Percentiles rank a stretch among this genome's conserved stretches.
Evolutionary conservation across 2,888 invertebrate genomes (phyloP).

Genomic region (Congeria kusceri): DNA sequence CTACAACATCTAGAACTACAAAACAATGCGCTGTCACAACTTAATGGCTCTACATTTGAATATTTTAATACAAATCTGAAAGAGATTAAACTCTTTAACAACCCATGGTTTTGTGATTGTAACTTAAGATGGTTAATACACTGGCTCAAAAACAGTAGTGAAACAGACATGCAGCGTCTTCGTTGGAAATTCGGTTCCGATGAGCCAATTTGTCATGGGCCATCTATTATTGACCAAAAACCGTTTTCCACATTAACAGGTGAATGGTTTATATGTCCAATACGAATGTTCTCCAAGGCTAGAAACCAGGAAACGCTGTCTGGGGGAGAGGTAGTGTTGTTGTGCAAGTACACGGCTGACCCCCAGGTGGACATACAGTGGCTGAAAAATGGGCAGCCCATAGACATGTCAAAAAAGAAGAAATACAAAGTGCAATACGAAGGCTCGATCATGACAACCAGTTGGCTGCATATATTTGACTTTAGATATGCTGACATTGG

Average conservation of each 20-base stretch:
- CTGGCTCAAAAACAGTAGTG: conserved; percentile 71
- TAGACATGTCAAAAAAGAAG: conserved; percentile 49
- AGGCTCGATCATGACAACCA: conserved; percentile 60
- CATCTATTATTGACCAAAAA: conserved; percentile 66
- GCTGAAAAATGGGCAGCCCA: conserved; percentile 68
- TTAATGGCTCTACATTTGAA: conserved; percentile 69
- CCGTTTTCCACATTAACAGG: conserved; percentile 68
- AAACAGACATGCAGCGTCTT: conserved; percentile 50
- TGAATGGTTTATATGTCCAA: conserved; percentile 75
- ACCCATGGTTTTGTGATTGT: conserved; percentile 82
- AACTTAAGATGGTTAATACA: conserved; percentile 75
- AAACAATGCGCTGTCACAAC: conserved; percentile 73
- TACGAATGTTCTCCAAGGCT: conserved; percentile 76
- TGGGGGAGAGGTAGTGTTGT: conserved; percentile 67
- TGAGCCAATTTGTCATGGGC: conserved; percentile 74
- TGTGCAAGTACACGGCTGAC: conserved; percentile 76
- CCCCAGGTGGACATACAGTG: conserved; percentile 74
- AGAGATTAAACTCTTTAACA: conserved; percentile 74
- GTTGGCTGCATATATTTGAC: conserved; percentile 69
- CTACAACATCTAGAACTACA: conserved; percentile 75
- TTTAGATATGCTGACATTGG: conserved; percentile 75
- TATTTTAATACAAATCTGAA: conserved; percentile 68
- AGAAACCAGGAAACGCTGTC: conserved; percentile 59
- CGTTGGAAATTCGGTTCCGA: conserved; percentile 71
- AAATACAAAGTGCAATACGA: conserved; percentile 67